Percentiles rank a stretch among this genome's conserved stretches.
Evolutionary conservation across 2,888 invertebrate genomes (phyloP).

Genomic region (Aromia moschata): DNA sequence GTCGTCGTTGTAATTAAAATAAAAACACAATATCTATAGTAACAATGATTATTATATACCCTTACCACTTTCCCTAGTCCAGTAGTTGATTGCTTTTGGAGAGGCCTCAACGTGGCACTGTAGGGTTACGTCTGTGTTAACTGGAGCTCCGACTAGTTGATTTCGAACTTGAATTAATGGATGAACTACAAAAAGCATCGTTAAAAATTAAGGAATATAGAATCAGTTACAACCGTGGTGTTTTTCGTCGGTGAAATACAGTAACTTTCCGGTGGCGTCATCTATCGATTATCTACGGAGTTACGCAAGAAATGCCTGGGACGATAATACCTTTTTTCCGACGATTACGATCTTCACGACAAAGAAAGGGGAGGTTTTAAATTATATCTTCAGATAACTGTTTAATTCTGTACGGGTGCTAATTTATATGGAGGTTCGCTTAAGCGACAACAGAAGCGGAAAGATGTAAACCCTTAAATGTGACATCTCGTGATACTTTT

Average conservation of each 20-base stretch:
- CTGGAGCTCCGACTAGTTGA: constrained; percentile 90
- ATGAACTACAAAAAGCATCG: constrained; percentile 74
- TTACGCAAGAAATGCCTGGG: no score
- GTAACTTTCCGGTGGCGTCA: no score
- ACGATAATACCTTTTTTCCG: no score
- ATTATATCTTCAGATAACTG: not conserved
- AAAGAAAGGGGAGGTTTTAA: not conserved
- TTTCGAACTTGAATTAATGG: constrained; percentile 93
- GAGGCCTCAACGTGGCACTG: constrained; percentile 90
- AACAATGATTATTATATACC: constrained; percentile 37
- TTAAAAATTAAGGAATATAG: no score
- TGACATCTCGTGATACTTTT: constrained; percentile 30
- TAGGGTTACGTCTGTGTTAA: constrained; percentile 85
- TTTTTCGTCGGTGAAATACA: no score
- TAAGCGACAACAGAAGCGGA: constrained; percentile 13
- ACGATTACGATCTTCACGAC: no score
- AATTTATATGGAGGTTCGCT: constrained; percentile 9
- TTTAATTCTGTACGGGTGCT: constrained; percentile 2
- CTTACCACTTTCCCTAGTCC: constrained; percentile 90
- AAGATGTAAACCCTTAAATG: constrained; percentile 27
- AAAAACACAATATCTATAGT: no score
- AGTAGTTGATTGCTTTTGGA: constrained; percentile 93
- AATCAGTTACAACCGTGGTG: no score
- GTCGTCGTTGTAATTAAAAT: no score
- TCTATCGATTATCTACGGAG: no score